Evolutionary conservation across 2,113 vertebrate species (phyloP), one percentile per base, ranked within the genome.

Genomic region (Nothobranchius kuhntae): DNA sequence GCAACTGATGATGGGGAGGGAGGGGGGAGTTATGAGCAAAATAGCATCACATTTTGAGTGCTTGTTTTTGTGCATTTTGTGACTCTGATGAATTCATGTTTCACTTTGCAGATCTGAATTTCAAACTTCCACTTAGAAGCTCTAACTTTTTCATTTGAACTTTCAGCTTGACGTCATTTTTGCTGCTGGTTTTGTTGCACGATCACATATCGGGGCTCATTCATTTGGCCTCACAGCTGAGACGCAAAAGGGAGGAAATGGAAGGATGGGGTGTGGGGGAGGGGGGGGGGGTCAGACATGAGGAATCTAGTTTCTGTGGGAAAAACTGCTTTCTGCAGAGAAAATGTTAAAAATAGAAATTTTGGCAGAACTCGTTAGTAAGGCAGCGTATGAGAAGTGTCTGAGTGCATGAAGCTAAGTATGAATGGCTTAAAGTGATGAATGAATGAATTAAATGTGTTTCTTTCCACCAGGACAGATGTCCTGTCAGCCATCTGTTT

Each of bases 261-360:
- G 78, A 78, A 78, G 73, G 65, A 74, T 64, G 40, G 51, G 15
- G 73, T 46, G 1, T 1, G 21, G 78, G 68, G 71, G 44, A 40
- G 13, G 68, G 15, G 56, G 69, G 68, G 52, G 62, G 81, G 83
- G 85, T 89, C 86, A 89, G 76, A 81, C 76, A 62, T 68, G 65
- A 83, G 89, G 89, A 89, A 87, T 90, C 74, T 77, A 55, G 69
- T 87, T 86, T 89, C 90, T 89, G 90, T 89, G 90, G 86, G 87
- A 90, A 90, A 85, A 89, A 65, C 30, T 38, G 52, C 66, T 83
- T 80, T 81, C 63, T 83, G 48, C 67, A 54, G 73, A 71, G 75
- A 77, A 69, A 13, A 76, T 42, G 80, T 61, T 79, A 70, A 81
- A 87, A 86, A 91, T 83, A 87, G 77, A 60, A 15, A 10, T 44